phyloP scores from a whole-genome alignment of 2,113 vertebrate genomes.

The Pseudolaguvia tuberculata region DNA sequence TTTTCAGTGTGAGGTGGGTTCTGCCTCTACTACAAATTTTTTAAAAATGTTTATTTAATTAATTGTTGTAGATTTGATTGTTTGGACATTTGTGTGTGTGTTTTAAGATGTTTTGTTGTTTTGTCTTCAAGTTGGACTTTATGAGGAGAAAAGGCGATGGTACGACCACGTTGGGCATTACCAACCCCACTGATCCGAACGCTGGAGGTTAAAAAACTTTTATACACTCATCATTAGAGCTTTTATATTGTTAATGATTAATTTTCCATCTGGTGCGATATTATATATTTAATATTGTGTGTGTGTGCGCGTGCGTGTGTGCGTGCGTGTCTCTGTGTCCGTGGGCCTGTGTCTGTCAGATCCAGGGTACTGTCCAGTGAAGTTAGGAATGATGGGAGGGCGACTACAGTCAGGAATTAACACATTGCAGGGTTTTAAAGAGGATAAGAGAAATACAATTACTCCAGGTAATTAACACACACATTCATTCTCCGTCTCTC shows the following conservation, averaged over 20 bases:
- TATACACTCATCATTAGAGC: too few species aligned
- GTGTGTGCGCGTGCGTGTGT: not conserved
- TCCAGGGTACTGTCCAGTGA: constrained; percentile 81
- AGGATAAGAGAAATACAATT: constrained; percentile 93
- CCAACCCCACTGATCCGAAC: constrained; percentile 80
- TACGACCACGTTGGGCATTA: constrained; percentile 86
- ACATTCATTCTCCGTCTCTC: not conserved
- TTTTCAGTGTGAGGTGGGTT: constrained; percentile 79
- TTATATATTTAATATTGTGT: not conserved
- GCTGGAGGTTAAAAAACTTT: constrained; percentile 74
- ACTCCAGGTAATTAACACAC: constrained; percentile 76
- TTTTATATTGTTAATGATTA: not conserved
- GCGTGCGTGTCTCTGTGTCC: not conserved
- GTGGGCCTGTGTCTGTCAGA: constrained; percentile 64
- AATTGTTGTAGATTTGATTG: not conserved
- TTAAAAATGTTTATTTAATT: too few species aligned
- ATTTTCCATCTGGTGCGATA: not conserved
- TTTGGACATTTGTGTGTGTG: too few species aligned
- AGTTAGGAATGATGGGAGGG: constrained; percentile 86
- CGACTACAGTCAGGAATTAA: constrained; percentile 91
- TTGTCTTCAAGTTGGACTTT: constrained; percentile 77
- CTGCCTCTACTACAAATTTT: too few species aligned
- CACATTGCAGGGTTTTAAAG: constrained; percentile 89
- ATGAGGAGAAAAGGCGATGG: constrained; percentile 84
- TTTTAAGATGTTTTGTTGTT: not conserved